A percentile compares a stretch with the other conserved stretches of the same genome.
Conservation (phyloP, 1,140 invertebrate genomes). For the Drosophila melanica region DNA sequence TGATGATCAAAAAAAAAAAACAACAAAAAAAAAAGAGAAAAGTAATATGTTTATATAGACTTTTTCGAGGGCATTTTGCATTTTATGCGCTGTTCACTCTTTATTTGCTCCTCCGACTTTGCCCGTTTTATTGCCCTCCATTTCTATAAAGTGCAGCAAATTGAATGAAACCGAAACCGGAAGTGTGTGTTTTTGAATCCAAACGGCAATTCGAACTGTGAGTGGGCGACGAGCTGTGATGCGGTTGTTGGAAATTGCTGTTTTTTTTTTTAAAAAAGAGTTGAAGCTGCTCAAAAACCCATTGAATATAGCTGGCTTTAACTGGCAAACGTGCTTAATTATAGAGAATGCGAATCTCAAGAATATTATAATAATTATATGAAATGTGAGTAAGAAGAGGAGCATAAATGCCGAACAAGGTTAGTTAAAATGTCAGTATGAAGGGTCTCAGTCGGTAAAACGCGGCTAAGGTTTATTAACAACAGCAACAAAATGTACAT, state of each 20-base stretch:
- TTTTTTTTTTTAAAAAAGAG: conserved; percentile 3
- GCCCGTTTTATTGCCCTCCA: neutral
- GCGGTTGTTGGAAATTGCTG: neutral
- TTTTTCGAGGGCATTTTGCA: conserved; percentile 24
- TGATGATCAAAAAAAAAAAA: conserved; percentile 27
- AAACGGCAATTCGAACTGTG: conserved; percentile 34
- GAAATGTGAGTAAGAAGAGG: no score
- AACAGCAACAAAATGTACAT: no score
- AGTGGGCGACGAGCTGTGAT: conserved; percentile 6
- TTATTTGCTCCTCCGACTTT: conserved; percentile 21
- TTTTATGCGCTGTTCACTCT: conserved; percentile 32
- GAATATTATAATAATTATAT: no score
- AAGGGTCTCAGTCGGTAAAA: no score
- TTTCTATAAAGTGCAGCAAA: conserved; percentile 35
- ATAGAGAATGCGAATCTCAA: no score
- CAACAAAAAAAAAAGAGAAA: neutral
- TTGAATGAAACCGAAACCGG: conserved; percentile 43
- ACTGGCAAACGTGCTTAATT: no score
- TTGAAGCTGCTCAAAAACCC: neutral
- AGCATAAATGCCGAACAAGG: no score
- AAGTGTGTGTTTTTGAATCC: conserved; percentile 29
- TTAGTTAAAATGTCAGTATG: no score
- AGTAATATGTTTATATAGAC: conserved; percentile 21
- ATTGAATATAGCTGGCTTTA: no score
- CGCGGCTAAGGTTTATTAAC: no score